These are phyloP conservation scores for Zaprionus nigranus DNA, from an alignment of 1,140 invertebrate species.

Conservation along the genomic window DNA sequence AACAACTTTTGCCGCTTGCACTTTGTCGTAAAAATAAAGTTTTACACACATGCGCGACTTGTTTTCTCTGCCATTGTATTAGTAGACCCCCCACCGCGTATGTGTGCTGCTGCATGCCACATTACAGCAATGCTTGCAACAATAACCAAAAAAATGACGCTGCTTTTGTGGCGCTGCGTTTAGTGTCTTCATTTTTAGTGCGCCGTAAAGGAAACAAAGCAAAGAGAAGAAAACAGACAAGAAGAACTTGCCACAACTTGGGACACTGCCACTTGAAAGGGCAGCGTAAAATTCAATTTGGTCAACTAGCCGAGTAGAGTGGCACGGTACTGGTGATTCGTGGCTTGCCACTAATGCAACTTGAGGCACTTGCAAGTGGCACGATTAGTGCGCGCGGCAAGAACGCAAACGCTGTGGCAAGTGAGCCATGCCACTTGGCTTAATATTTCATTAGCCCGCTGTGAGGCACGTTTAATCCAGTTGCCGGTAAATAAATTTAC, in stretches of 20 bases:
- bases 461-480: slow-evolving; percentile 64
- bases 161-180: slow-evolving; percentile 61
- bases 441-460: slow-evolving; percentile 78
- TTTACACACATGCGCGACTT: slow-evolving; percentile 76
- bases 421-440: slow-evolving; percentile 61
- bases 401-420: slow-evolving; percentile 22
- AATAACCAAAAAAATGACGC: slow-evolving; percentile 44
- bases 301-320: slow-evolving; percentile 6
- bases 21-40: slow-evolving; percentile 82
- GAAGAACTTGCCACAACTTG: slow-evolving; percentile 1
- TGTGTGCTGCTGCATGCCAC: slow-evolving; percentile 56
- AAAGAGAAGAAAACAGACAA: slow-evolving; percentile 4
- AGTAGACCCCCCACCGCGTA: slow-evolving; percentile 26
- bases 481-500: slow-evolving; percentile 59
- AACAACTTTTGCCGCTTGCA: slow-evolving; percentile 79
- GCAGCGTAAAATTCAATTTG: slow-evolving; percentile 27
- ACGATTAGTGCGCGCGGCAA: slow-evolving; percentile 54
- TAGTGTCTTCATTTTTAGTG: slow-evolving; percentile 76
- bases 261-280: not conserved
- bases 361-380: slow-evolving; percentile 41
- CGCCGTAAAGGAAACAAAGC: slow-evolving; percentile 48
- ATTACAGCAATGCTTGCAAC: slow-evolving; percentile 59
- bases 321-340: not conserved
- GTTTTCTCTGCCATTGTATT: slow-evolving; percentile 74
- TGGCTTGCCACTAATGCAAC: slow-evolving; percentile 22